These are phyloP conservation scores for Zaprionus davidi DNA, from an alignment of 1,140 invertebrate species.

Conservation along the genomic window DNA sequence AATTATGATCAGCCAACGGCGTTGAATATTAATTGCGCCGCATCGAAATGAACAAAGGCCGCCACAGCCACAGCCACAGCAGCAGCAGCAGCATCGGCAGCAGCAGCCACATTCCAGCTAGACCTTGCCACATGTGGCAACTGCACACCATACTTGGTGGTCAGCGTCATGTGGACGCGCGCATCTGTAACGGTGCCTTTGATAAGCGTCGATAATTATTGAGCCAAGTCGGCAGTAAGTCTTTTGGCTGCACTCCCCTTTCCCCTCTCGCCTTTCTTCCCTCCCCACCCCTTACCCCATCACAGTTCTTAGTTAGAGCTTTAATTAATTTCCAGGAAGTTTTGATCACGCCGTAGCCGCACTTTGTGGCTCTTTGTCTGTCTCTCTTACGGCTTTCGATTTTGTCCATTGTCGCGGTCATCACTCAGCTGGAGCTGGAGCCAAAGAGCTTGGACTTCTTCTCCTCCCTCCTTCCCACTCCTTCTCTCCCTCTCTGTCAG, in stretches of 20 bases:
- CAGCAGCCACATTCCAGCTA: constrained; percentile 43
- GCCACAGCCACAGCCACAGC: constrained; percentile 41
- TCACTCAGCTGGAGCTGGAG: constrained; percentile 68
- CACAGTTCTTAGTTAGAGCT: constrained; percentile 57
- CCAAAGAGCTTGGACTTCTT: neutral
- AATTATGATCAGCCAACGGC: constrained; percentile 84
- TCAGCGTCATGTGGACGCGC: constrained; percentile 65
- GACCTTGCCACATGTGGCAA: constrained; percentile 29
- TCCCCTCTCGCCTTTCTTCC: constrained; percentile 2
- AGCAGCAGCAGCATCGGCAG: constrained; percentile 11
- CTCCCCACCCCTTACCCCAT: constrained; percentile 11
- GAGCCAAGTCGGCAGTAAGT: constrained; percentile 44
- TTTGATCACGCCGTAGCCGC: constrained; percentile 58
- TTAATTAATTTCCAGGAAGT: constrained; percentile 81
- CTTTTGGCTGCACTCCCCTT: neutral
- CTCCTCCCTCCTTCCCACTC: constrained; percentile 21
- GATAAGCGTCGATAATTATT: constrained; percentile 83
- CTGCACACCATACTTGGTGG: constrained; percentile 70
- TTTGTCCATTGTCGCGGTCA: constrained; percentile 79
- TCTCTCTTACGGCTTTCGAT: constrained; percentile 61
- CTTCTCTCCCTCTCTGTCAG: constrained; percentile 66
- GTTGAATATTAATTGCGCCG: constrained; percentile 84
- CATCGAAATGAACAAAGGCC: constrained; percentile 77
- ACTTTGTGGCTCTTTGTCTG: constrained; percentile 8
- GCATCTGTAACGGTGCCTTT: constrained; percentile 82